These are phyloP conservation scores for Gymnorhina tibicen DNA, from an alignment of 2,113 vertebrate species.

Conservation along the genomic window DNA sequence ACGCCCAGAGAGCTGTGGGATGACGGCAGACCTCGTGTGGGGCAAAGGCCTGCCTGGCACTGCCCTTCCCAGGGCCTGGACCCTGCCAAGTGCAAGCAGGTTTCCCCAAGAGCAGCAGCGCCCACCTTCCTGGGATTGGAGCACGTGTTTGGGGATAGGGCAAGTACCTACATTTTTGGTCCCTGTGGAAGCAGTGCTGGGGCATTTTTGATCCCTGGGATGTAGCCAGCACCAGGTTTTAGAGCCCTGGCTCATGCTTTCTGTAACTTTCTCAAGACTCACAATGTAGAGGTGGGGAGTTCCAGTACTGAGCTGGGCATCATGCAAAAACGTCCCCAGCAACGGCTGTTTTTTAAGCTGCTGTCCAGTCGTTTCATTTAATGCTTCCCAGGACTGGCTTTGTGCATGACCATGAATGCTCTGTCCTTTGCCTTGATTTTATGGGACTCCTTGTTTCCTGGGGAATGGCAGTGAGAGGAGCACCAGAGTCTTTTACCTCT, in stretches of 20 bases:
- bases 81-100: background rate
- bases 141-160: background rate
- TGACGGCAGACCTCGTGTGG: conserved; percentile 24
- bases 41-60: conserved; percentile 60
- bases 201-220: background rate
- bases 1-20: conserved; percentile 32
- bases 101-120: background rate
- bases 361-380: background rate
- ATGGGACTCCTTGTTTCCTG: background rate
- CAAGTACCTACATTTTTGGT: background rate
- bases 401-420: background rate
- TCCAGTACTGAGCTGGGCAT: background rate
- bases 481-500: background rate
- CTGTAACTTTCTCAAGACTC: background rate
- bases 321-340: fast-evolving
- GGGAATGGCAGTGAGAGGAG: background rate
- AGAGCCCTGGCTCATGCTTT: background rate
- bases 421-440: background rate
- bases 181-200: background rate
- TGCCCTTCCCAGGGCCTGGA: background rate
- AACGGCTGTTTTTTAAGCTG: background rate
- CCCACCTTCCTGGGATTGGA: background rate
- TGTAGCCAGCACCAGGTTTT: background rate
- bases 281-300: fast-evolving
- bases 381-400: background rate